Conservation (phyloP, 2,888 invertebrate species). For the Apomyelois bistriatella region DNA sequence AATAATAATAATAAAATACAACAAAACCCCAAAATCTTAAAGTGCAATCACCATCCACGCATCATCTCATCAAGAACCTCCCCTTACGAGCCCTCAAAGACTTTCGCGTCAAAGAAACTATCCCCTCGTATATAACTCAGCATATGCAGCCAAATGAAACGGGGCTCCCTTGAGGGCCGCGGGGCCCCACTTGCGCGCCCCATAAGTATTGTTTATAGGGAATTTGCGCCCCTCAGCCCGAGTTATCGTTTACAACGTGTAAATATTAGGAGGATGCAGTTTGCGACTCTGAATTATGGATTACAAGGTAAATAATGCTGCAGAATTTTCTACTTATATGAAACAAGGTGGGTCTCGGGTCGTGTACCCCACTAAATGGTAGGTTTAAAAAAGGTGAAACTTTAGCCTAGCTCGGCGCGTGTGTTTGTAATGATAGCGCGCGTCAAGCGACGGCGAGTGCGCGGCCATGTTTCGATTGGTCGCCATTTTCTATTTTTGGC, state of each 20-base stretch:
- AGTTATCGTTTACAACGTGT: slow-evolving; percentile 60
- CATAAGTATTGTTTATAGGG: slow-evolving; percentile 55
- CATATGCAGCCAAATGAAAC: slow-evolving; percentile 58
- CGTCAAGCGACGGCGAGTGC: too few species aligned
- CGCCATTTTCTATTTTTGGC: too few species aligned
- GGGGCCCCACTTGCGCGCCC: slow-evolving; percentile 30
- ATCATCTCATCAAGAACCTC: neutral
- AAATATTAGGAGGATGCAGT: slow-evolving; percentile 46
- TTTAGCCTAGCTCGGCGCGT: too few species aligned
- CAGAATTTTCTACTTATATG: neutral
- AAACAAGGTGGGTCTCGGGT: neutral
- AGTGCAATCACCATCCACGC: neutral
- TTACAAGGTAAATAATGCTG: neutral
- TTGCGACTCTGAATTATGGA: slow-evolving; percentile 1
- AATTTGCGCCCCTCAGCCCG: slow-evolving; percentile 32
- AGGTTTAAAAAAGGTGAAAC: too few species aligned
- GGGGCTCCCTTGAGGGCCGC: slow-evolving; percentile 47
- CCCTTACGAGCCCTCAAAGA: slow-evolving; percentile 22
- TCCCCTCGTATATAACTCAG: slow-evolving; percentile 32
- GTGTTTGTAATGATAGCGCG: too few species aligned
- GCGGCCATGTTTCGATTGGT: too few species aligned
- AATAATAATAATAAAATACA: too few species aligned
- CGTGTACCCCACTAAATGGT: too few species aligned
- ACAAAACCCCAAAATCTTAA: too few species aligned
- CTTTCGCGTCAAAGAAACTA: slow-evolving; percentile 13